Evolutionary conservation across 37 sponge, comb jelly and placozoan genomes (phyloP), one percentile per base, ranked within the genome.

Genomic region (Hormiphora californensis): DNA sequence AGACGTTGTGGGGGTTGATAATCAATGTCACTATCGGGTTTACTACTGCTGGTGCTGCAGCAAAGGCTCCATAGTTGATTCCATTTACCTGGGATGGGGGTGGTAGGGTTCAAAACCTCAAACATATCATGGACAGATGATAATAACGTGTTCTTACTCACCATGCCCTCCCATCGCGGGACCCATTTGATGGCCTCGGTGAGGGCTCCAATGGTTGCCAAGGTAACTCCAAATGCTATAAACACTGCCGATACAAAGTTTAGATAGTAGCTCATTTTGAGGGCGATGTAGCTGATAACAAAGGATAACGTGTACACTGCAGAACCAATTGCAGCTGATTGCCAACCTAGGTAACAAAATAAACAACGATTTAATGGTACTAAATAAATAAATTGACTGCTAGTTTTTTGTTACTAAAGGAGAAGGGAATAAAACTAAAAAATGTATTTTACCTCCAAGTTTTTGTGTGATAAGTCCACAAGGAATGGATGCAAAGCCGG

Each of bases 91-190:
- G 61, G 5, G 22, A 5, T 28, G 27, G 61, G n/a, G 27, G 12
- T 17, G 53, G 9, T 9, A 49, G 53, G 15, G 53, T 17, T 9
- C 9, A 49, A 49, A 9, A 17, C 12, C 15, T 49, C 15, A 49
- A 17, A 49, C 53, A 17, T 49, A 17, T 49, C 9, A 15, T n/a
- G n/a, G n/a, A n/a, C n/a, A n/a, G n/a, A n/a, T n/a, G n/a, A n/a
- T n/a, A n/a, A n/a, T n/a, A n/a, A 49, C 9, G 53, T 28, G 22
- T 30, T 57, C n/a, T 15, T 5, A 21, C 61, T 57, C n/a, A 57
- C 61, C 61, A 57, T 57, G 61, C 61, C 61, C 61, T 57, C 61
- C 61, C 61, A 57, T 30, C 61, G n/a, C 5, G 61, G 61, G 61
- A 57, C 61, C 61, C 61, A 57, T 30, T 57, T 57, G n/a, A 57